These are phyloP conservation scores for Gasteruption jaculator DNA, from an alignment of 2,888 invertebrate species.

Conservation along the genomic window DNA sequence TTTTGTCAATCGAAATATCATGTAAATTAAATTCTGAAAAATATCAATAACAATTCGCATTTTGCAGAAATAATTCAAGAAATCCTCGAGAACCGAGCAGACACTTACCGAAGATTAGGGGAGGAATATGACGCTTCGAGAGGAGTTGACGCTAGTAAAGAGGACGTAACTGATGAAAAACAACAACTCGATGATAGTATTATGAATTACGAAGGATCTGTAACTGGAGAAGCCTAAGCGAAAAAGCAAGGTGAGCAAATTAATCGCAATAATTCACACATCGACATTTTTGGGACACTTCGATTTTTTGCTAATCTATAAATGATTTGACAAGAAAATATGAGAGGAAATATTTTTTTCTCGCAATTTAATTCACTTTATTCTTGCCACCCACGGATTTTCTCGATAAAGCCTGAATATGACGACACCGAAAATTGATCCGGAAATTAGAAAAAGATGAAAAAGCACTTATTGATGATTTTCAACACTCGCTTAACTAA, in stretches of 20 bases:
- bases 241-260: too few relatives aligned
- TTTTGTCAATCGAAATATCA: too few relatives aligned
- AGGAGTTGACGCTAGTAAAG: constrained; percentile 33
- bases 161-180: constrained; percentile 33
- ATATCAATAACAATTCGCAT: neutral
- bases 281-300: too few relatives aligned
- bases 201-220: constrained; percentile 23
- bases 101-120: constrained; percentile 55
- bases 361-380: too few relatives aligned
- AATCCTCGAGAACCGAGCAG: constrained; percentile 71
- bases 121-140: constrained; percentile 42
- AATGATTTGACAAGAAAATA: too few relatives aligned
- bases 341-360: too few relatives aligned
- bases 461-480: neutral
- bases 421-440: constrained; percentile 19
- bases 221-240: too few relatives aligned
- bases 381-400: too few relatives aligned
- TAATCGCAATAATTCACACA: too few relatives aligned
- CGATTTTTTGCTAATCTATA: too few relatives aligned
- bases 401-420: too few relatives aligned
- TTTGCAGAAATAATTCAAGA: constrained; percentile 69
- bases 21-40: constrained; percentile 9
- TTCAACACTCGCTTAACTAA: too few relatives aligned
- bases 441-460: constrained; percentile 15
- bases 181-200: constrained; percentile 31